Conservation (phyloP, 92 coral and sea anemone genomes). For the Meandrina meandrites region DNA sequence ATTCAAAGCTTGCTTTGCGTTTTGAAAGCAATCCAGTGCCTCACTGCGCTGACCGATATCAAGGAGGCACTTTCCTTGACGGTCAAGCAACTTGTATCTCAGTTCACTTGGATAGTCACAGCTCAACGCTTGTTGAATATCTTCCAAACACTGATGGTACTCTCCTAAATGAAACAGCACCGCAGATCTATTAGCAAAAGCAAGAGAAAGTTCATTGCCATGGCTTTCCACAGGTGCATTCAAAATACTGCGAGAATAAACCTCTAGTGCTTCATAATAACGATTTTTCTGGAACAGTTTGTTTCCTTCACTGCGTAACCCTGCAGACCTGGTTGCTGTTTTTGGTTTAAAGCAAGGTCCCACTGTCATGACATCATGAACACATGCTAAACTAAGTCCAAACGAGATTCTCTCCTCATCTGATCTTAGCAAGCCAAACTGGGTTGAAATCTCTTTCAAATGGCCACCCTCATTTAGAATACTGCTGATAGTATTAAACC, state of each 20-base stretch:
- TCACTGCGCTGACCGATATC: conserved; percentile 49
- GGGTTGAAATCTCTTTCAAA: conserved; percentile 66
- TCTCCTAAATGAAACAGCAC: conserved; percentile 69
- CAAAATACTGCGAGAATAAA: conserved; percentile 75
- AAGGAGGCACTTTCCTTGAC: conserved; percentile 75
- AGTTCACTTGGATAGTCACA: conserved; percentile 73
- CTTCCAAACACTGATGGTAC: conserved; percentile 65
- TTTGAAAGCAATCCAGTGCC: conserved; percentile 56
- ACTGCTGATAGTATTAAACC: conserved; percentile 64
- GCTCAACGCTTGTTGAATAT: conserved; percentile 71
- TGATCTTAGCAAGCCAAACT: conserved; percentile 67
- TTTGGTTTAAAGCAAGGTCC: conserved; percentile 60
- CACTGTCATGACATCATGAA: conserved; percentile 64
- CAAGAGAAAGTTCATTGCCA: conserved; percentile 72
- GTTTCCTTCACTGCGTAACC: conserved; percentile 82
- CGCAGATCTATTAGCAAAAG: conserved; percentile 96
- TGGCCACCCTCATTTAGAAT: conserved; percentile 61
- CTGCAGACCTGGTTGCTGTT: conserved; percentile 62
- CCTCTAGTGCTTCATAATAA: conserved; percentile 57
- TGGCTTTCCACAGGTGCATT: conserved; percentile 60
- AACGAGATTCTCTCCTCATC: conserved; percentile 79
- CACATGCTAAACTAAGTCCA: conserved; percentile 60
- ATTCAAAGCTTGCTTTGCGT: conserved; percentile 59
- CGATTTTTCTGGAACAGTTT: conserved; percentile 67
- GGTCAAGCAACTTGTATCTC: conserved; percentile 76